These are phyloP conservation scores for Endomychus coccineus DNA, from an alignment of 2,888 invertebrate genomes.

Conservation along the genomic window DNA sequence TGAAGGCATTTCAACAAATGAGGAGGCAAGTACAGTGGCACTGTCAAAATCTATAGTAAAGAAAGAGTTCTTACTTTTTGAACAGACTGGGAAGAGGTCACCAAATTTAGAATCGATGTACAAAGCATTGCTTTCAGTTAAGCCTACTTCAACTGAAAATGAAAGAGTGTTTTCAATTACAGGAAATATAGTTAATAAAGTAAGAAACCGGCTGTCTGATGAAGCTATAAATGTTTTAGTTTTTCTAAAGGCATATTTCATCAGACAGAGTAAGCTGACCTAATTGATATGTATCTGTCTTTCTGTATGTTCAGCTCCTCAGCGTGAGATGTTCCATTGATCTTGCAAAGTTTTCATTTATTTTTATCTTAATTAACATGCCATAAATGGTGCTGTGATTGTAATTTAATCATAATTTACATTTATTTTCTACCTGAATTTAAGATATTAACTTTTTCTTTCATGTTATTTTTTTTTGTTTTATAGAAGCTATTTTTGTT, in stretches of 20 bases:
- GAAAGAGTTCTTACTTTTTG: slow-evolving; percentile 4
- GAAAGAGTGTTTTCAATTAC: slow-evolving; percentile 8
- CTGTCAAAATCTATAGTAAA: slow-evolving; percentile 4
- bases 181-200: slow-evolving; percentile 10
- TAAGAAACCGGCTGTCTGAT: slow-evolving; percentile 13
- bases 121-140: slow-evolving; percentile 8
- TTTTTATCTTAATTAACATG: no score
- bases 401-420: no score
- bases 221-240: slow-evolving; percentile 10
- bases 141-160: slow-evolving; percentile 10
- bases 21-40: slow-evolving; percentile 3
- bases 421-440: slow-evolving; percentile 3
- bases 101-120: slow-evolving; percentile 7
- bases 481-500: slow-evolving; percentile 5
- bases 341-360: no score
- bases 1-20: background rate
- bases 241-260: slow-evolving; percentile 8
- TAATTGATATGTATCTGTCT: no score
- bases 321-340: no score
- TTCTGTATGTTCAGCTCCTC: no score
- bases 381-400: no score
- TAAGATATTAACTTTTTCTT: slow-evolving; percentile 4
- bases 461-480: slow-evolving; percentile 2
- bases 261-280: slow-evolving; percentile 3
- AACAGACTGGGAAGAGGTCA: slow-evolving; percentile 5